Evolutionary conservation across 2,797 vertebrate species (phyloP), one percentile per base, ranked within the genome.

Genomic region (Ataeniobius toweri): DNA sequence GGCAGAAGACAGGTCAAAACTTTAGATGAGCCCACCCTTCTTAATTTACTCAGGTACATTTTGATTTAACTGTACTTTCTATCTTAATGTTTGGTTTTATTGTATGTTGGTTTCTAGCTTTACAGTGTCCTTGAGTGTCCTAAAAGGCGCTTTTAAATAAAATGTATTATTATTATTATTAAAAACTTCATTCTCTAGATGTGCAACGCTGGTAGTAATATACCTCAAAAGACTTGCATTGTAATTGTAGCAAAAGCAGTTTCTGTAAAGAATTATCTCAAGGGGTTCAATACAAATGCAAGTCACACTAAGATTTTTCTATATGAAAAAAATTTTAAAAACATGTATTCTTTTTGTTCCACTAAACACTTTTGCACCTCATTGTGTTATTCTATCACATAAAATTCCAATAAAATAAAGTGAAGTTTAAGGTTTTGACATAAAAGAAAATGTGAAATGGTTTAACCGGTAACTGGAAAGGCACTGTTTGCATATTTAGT

Each of bases 401-500:
- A 44, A n/a, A n/a, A 69, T 46, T 24, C 6, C 24, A 0, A 69
- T 69, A 12, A 68, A n/a, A 68, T 24, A 39, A 68, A 68, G 36
- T 44, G 65, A 44, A 24, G 39, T 68, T 68, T 44, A 68, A 1
- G 10, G 10, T n/a, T n/a, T 13, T 68, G 48, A 48, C 12, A 61
- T 26, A 7, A 14, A 7, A 31, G n/a, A 61, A 31, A 61, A 31
- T 61, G 26, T 61, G 6, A 63, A 63, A 36, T 36, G 28, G 26
- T 63, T 16, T 20, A 20, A 9, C 61, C 36, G 61, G 61, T 20
- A 63, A 61, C 41, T 53, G 20, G 16, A 10, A 90, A 73, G 61
- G 67, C 48, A 73, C 81, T 39, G 76, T 83, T 73, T 72, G 13
- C 41, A 13, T 68, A 24, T 44, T 68, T 68, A 59, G 18, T 63